Percentiles rank a stretch among this genome's conserved stretches.
These are phyloP conservation scores for Eupelmus urozonus DNA, from an alignment of 2,888 invertebrate species.

Conservation along the genomic window DNA sequence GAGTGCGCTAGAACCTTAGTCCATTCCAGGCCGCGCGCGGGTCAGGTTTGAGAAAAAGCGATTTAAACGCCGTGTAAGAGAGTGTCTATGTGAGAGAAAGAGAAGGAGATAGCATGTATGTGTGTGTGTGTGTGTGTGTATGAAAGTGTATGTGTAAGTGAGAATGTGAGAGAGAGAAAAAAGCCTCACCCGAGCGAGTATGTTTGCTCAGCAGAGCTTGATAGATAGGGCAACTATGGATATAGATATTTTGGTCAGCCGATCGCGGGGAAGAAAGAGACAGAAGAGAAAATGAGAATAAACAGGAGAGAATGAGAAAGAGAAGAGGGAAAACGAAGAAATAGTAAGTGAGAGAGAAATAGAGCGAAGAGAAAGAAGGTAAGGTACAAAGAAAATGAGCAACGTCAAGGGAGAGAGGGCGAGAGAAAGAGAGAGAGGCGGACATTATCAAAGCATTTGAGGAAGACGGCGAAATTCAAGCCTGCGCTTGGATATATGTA, in stretches of 20 bases:
- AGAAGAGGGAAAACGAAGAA: not conserved
- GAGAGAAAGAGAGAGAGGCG: not conserved
- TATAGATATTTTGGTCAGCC: not conserved
- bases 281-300: too few species aligned
- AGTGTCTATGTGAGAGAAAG: too few species aligned
- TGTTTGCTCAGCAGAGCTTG: slow-evolving; percentile 31
- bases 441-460: not conserved
- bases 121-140: too few species aligned
- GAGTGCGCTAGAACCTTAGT: too few species aligned
- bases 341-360: not conserved
- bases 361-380: not conserved
- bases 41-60: not conserved
- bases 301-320: not conserved
- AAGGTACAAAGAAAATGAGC: not conserved
- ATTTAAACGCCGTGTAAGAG: not conserved
- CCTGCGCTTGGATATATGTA: too few species aligned
- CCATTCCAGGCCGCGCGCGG: too few species aligned
- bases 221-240: slow-evolving; percentile 19
- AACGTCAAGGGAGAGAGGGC: too few species aligned
- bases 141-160: too few species aligned
- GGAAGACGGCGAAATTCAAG: not conserved
- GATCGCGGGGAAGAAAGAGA: too few species aligned
- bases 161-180: not conserved
- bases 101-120: too few species aligned
- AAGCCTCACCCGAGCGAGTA: not conserved